Percentiles rank a stretch among this genome's conserved stretches.
phyloP scores from a whole-genome alignment of 2,888 invertebrate genomes.

The Heliconius charithonia region DNA sequence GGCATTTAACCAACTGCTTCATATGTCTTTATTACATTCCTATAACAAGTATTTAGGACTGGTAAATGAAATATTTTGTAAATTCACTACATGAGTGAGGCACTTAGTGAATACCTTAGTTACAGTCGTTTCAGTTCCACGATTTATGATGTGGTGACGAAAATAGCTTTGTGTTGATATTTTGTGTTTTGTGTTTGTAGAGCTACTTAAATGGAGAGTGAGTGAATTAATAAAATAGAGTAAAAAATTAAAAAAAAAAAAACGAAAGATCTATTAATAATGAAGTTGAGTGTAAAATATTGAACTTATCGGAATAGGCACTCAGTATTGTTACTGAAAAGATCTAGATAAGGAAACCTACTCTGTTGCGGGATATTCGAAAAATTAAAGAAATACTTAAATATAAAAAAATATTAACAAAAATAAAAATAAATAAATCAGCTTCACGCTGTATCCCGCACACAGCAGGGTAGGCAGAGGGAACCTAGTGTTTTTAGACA shows the following conservation, averaged over 20 bases:
- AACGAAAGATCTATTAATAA: no score
- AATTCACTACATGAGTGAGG: constrained; percentile 10
- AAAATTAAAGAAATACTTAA: neutral
- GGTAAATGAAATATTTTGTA: constrained; percentile 30
- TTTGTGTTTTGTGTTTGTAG: neutral
- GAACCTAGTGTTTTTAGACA: no score
- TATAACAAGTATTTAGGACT: constrained; percentile 24
- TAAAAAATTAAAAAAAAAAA: no score
- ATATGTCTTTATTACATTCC: constrained; percentile 35
- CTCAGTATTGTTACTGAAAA: no score
- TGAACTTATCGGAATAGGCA: no score
- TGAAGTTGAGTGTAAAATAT: no score
- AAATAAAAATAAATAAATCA: no score
- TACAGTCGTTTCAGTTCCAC: constrained; percentile 8
- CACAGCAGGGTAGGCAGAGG: no score
- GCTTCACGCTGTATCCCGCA: no score
- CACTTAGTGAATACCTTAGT: constrained; percentile 5
- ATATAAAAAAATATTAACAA: no score
- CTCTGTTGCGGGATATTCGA: neutral
- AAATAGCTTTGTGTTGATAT: neutral
- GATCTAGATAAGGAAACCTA: neutral
- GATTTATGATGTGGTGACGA: constrained; percentile 9
- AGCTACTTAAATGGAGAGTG: no score
- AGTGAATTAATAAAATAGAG: no score
- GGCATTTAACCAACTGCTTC: constrained; percentile 28